Conservation (phyloP, 2,113 vertebrate genomes). For the Gambusia holbrooki region DNA sequence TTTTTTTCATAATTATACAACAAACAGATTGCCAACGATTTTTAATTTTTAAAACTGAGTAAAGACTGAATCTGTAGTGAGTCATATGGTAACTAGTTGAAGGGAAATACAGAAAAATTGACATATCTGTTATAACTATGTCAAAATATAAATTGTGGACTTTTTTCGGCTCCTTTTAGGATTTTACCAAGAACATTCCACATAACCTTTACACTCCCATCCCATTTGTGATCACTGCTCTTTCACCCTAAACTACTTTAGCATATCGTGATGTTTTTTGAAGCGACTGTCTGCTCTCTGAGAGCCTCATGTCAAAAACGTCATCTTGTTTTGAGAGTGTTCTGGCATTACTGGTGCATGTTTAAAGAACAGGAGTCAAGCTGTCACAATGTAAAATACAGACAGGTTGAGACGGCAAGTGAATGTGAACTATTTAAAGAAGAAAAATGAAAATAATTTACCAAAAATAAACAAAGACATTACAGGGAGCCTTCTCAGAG, state of each 20-base stretch:
- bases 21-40: not conserved
- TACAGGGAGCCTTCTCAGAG: no score
- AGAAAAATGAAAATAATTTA: no score
- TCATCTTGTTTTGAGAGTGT: slow-evolving; percentile 14
- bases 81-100: not conserved
- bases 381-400: not conserved
- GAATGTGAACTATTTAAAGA: no score
- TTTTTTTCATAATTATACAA: no score
- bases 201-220: not conserved
- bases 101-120: not conserved
- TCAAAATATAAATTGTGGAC: no score
- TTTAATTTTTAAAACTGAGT: not conserved
- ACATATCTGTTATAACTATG: no score
- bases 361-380: slow-evolving; percentile 22
- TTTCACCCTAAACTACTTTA: not conserved
- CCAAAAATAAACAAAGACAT: no score
- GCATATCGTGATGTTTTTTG: slow-evolving; percentile 20
- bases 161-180: not conserved
- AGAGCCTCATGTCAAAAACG: slow-evolving; percentile 8
- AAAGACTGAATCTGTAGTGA: not conserved
- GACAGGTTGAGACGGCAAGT: no score
- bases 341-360: slow-evolving; percentile 18
- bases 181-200: not conserved
- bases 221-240: slow-evolving; percentile 5
- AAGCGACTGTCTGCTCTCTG: not conserved